phyloP scores from a whole-genome alignment of 2,113 vertebrate species.

The Upupa epops region DNA sequence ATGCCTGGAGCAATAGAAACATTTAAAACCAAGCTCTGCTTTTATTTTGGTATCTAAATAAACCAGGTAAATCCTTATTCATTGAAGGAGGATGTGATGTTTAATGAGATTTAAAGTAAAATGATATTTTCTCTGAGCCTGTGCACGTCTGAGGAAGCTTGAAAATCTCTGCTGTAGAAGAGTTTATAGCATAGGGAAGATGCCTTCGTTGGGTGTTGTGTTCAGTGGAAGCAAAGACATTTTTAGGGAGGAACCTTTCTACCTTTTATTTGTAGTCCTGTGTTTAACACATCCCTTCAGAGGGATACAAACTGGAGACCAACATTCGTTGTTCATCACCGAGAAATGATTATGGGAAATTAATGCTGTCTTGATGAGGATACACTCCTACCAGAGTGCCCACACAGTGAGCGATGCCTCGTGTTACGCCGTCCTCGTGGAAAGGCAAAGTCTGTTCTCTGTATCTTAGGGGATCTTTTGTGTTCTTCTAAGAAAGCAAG shows the following conservation, averaged over 20 bases:
- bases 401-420: fast-evolving
- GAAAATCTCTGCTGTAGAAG: background rate
- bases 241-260: background rate
- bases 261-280: background rate
- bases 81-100: background rate
- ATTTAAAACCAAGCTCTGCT: background rate
- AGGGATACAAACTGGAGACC: background rate
- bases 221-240: background rate
- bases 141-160: background rate
- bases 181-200: background rate
- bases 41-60: background rate
- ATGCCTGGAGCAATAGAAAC: too few relatives aligned
- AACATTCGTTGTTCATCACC: background rate
- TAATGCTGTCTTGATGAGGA: background rate
- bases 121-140: background rate
- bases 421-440: background rate
- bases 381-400: fast-evolving
- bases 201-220: fast-evolving
- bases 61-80: background rate
- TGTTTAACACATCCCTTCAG: background rate
- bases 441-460: background rate
- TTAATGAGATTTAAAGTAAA: background rate
- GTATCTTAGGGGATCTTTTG: background rate
- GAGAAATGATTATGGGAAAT: background rate
- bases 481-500: background rate